Evolutionary conservation across 2,797 vertebrate species (phyloP).

Genomic region (Hirundo rustica): DNA sequence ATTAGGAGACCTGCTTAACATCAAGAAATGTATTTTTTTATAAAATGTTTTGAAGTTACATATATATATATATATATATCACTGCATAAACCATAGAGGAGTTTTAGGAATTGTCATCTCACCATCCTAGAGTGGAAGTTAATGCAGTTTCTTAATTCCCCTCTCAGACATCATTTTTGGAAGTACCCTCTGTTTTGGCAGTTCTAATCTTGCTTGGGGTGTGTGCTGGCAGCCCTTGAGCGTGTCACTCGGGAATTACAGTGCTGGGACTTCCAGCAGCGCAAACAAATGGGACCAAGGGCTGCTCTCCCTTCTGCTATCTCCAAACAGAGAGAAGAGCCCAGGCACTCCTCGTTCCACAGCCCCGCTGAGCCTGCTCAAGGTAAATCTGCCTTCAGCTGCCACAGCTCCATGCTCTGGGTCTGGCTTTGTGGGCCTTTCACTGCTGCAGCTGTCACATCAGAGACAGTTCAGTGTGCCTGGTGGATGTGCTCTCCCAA

Average conservation of each 20-base stretch:
- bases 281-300: neutral
- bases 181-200: neutral
- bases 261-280: neutral
- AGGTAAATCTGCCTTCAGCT: conserved; percentile 47
- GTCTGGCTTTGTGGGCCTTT: conserved; percentile 34
- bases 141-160: neutral
- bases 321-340: conserved; percentile 22
- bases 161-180: neutral
- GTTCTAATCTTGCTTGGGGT: neutral
- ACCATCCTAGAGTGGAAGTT: neutral
- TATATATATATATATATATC: neutral
- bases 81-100: neutral
- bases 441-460: conserved; percentile 54
- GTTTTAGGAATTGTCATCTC: neutral
- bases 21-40: neutral
- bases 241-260: neutral
- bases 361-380: conserved; percentile 19
- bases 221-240: neutral
- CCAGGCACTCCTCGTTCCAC: neutral
- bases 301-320: neutral
- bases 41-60: neutral
- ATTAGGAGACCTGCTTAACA: neutral
- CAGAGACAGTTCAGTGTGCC: conserved; percentile 16
- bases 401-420: conserved; percentile 26
- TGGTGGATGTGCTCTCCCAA: neutral